Evolutionary conservation across 23 tunicate genomes (phyloP).

Genomic region (Trididemnum clinides): DNA sequence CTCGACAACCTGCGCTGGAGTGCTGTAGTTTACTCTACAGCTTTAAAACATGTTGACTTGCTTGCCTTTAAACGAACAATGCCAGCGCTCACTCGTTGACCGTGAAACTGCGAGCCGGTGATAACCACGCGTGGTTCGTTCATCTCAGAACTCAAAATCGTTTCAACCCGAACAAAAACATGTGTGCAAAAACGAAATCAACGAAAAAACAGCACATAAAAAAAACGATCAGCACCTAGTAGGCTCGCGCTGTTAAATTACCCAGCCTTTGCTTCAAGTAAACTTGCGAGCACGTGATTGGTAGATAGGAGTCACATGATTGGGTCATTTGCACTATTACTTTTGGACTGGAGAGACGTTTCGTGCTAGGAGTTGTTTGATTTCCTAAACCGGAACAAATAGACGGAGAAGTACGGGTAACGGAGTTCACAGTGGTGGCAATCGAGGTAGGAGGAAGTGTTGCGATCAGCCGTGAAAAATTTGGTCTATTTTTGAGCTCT

Average conservation of each 20-base stretch:
- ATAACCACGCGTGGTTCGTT: too few species aligned
- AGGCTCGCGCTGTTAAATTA: conserved; percentile 10
- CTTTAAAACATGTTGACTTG: too few species aligned
- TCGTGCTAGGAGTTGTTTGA: not conserved
- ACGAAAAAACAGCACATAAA: too few species aligned
- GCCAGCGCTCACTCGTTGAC: too few species aligned
- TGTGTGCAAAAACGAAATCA: too few species aligned
- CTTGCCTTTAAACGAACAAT: too few species aligned
- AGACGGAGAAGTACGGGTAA: conserved; percentile 33
- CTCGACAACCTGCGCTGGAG: too few species aligned
- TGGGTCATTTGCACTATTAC: conserved; percentile 79
- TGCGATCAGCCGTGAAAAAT: not conserved
- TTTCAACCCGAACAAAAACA: too few species aligned
- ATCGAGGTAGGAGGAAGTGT: conserved; percentile 18
- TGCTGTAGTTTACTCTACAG: too few species aligned
- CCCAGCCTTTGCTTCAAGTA: conserved; percentile 28
- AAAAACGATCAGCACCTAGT: not conserved
- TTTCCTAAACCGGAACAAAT: conserved; percentile 16
- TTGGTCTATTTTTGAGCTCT: not conserved
- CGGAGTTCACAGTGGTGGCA: conserved; percentile 27
- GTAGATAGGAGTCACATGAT: conserved; percentile 56
- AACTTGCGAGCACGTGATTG: conserved; percentile 68
- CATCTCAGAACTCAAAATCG: too few species aligned
- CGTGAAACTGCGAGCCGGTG: too few species aligned
- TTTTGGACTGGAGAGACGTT: conserved; percentile 24